Base-by-base conservation (phyloP, 1,140 invertebrate species). In the Cherax quadricarinatus region DNA sequence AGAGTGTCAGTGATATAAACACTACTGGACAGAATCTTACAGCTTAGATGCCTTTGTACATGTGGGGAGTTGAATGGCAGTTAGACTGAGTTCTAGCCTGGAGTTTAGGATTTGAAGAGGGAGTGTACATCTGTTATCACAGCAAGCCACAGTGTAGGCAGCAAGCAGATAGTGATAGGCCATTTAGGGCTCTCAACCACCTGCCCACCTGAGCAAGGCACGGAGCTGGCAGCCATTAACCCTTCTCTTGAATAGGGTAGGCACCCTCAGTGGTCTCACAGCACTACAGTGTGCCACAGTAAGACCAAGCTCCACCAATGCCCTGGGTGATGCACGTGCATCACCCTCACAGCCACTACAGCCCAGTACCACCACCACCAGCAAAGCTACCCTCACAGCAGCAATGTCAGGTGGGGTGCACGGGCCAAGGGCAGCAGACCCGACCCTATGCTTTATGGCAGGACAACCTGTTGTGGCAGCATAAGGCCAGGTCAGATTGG, bases 41-140 rank as follows among this genome's bases (percentile, higher is more conserved):
- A 91, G 84, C 85, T 86, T 80, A 86, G 75, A 86, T 88, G 66
- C 84, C 90, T 91, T 91, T 91, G 90, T 91, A 91, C 90, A 91
- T 91, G 75, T 91, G 90, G 83, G 85, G 79, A 73, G 48, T 86
- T 86, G 70, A 86, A 86, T 86, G 85, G 85, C 85, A 86, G 85
- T 86, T 86, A 86, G 85, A 86, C 85, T 89, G 87, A 89, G 87
- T 89, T 80, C 87, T 81, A 89, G 87, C 87, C 87, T 81, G 75
- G 62, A 82, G 85, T 86, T 82, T 53, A 80, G 89, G 90, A 86
- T 84, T 86, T 66, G 87, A 78, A 78, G 79, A 79, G 85, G 75
- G 84, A 86, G 90, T 91, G 84, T 82, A 91, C 83, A 86, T 86
- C 70, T 73, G 84, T 91, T 91, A 91, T 91, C 90, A 91, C 90